Conservation (phyloP, 2,888 invertebrate species). For the Synergus laeviventris region DNA sequence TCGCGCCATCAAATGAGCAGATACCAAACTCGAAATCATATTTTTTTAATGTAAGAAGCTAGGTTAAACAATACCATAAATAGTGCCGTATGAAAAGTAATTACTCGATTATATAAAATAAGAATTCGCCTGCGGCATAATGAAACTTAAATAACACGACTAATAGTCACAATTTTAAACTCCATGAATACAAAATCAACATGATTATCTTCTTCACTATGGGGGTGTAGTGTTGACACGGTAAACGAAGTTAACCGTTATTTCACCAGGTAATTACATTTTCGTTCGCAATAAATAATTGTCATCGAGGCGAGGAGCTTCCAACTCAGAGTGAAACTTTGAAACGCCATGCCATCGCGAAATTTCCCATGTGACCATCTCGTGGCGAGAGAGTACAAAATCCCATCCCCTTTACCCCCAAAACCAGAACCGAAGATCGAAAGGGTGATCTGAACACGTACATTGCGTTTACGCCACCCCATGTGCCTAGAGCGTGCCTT, state of each 20-base stretch:
- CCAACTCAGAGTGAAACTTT: constrained; percentile 25
- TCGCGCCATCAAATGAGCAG: too few relatives aligned
- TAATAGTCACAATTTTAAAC: neutral
- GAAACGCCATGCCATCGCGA: constrained; percentile 33
- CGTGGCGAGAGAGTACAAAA: constrained; percentile 33
- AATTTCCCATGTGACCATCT: constrained; percentile 38
- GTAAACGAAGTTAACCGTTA: constrained; percentile 36
- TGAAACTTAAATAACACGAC: neutral
- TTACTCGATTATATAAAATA: neutral
- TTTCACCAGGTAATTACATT: constrained; percentile 22
- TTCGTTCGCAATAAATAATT: constrained; percentile 39
- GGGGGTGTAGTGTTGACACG: neutral
- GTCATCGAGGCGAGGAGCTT: constrained; percentile 19
- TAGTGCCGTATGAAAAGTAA: neutral
- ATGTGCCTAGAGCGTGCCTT: constrained; percentile 32
- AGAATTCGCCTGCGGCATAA: neutral
- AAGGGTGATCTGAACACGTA: constrained; percentile 29
- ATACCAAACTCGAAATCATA: too few relatives aligned
- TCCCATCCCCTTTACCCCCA: neutral
- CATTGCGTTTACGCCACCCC: constrained; percentile 31
- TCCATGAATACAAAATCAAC: neutral
- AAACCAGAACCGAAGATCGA: constrained; percentile 35
- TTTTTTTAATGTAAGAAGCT: too few relatives aligned
- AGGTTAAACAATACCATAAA: neutral
- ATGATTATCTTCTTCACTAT: neutral